Conservation (phyloP, 2,888 invertebrate species). For the Leucania comma region DNA sequence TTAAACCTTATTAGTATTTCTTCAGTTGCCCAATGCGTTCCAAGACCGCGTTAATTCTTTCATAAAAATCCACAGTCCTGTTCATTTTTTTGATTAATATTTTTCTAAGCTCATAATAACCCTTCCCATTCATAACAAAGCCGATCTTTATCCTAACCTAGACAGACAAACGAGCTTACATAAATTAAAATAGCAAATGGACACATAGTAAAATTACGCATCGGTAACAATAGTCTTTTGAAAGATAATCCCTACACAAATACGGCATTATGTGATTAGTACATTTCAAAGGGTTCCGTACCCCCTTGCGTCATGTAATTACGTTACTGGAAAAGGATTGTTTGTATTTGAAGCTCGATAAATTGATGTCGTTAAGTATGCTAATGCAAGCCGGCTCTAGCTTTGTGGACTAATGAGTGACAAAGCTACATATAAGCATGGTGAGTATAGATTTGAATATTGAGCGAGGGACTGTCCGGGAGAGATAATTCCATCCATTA, state of each 20-base stretch:
- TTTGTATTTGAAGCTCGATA: slow-evolving; percentile 72
- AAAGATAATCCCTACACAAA: slow-evolving; percentile 77
- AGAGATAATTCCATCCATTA: background rate
- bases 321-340: slow-evolving; percentile 62
- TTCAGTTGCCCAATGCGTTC: no score
- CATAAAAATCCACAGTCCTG: no score
- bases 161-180: slow-evolving; percentile 21
- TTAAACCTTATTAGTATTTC: no score
- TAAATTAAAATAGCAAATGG: slow-evolving; percentile 68
- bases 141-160: slow-evolving; percentile 5
- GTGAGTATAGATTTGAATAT: slow-evolving; percentile 15
- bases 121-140: slow-evolving; percentile 20
- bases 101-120: slow-evolving; percentile 20
- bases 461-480: background rate
- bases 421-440: slow-evolving; percentile 1
- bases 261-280: slow-evolving; percentile 82
- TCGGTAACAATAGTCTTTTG: slow-evolving; percentile 71
- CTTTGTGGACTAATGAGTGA: slow-evolving; percentile 32
- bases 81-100: slow-evolving; percentile 14
- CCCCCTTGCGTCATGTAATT: slow-evolving; percentile 61
- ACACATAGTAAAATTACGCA: slow-evolving; percentile 68
- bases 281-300: slow-evolving; percentile 77
- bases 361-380: slow-evolving; percentile 61
- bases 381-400: slow-evolving; percentile 29
- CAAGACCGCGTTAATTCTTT: no score